Evolutionary conservation across 2,797 vertebrate genomes (phyloP).

Genomic region (Microctenopoma lineatum): DNA sequence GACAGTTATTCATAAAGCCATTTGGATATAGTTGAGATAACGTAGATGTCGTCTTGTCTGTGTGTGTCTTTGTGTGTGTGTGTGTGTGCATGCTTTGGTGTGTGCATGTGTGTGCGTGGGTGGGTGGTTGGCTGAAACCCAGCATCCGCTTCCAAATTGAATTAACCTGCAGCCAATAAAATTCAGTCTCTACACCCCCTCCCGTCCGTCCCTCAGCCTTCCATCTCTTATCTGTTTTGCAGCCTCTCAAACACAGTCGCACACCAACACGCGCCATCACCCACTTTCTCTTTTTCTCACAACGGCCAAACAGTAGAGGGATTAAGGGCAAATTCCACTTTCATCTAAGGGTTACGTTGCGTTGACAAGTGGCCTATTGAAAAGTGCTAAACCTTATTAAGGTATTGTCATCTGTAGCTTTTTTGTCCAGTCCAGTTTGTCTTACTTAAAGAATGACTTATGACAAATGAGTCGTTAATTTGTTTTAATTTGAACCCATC

Average conservation of each 20-base stretch:
- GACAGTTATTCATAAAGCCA: slow-evolving; percentile 78
- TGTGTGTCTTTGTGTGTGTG: slow-evolving; percentile 18
- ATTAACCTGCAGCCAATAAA: slow-evolving; percentile 79
- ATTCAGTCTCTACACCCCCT: slow-evolving; percentile 32
- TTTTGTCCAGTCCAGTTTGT: neutral
- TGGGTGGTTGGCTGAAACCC: slow-evolving; percentile 62
- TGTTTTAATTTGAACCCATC: slow-evolving; percentile 5
- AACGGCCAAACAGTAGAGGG: slow-evolving; percentile 1
- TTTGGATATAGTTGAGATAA: slow-evolving; percentile 54
- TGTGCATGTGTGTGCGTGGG: slow-evolving; percentile 33
- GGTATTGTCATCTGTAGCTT: neutral
- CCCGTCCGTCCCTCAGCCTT: neutral
- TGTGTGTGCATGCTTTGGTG: slow-evolving; percentile 17
- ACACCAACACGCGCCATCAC: neutral
- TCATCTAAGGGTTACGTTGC: neutral
- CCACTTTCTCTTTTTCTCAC: neutral
- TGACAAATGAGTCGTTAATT: neutral
- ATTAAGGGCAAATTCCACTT: neutral
- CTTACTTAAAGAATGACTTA: neutral
- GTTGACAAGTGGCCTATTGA: neutral
- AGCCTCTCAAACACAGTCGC: slow-evolving; percentile 19
- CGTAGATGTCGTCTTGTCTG: slow-evolving; percentile 51
- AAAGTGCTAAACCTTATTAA: neutral
- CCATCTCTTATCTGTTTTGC: slow-evolving; percentile 33
- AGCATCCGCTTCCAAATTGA: slow-evolving; percentile 83